Evolutionary conservation across 2,888 invertebrate species (phyloP).

Genomic region (Morpho helenor): DNA sequence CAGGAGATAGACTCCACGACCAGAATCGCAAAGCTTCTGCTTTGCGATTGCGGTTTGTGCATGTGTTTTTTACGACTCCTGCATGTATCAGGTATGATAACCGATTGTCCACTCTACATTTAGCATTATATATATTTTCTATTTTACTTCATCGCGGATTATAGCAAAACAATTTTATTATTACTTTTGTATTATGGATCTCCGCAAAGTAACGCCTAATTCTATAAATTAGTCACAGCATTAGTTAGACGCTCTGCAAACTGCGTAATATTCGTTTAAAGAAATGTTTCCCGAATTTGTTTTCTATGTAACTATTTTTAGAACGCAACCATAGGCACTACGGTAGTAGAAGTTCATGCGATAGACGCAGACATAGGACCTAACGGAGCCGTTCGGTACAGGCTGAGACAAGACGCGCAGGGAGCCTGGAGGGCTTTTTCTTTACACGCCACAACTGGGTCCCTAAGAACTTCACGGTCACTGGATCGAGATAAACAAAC

Average conservation of each 20-base stretch:
- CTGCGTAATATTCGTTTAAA: neutral
- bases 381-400: slow-evolving; percentile 94
- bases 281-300: neutral
- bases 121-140: too few relatives aligned
- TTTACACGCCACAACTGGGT: slow-evolving; percentile 88
- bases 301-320: slow-evolving; percentile 42
- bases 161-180: too few relatives aligned
- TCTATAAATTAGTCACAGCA: too few relatives aligned
- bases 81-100: too few relatives aligned
- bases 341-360: slow-evolving; percentile 89
- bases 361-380: slow-evolving; percentile 93
- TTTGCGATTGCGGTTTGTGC: too few relatives aligned
- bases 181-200: too few relatives aligned
- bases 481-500: slow-evolving; percentile 92
- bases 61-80: too few relatives aligned
- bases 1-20: too few relatives aligned
- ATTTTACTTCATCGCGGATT: too few relatives aligned
- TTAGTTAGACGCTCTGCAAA: neutral
- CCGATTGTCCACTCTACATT: too few relatives aligned
- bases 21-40: too few relatives aligned
- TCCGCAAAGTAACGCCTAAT: too few relatives aligned
- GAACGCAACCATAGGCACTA: slow-evolving; percentile 92
- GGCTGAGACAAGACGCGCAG: slow-evolving; percentile 87
- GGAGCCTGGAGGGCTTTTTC: slow-evolving; percentile 91
- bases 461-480: slow-evolving; percentile 83